Evolutionary conservation across 2,888 invertebrate genomes (phyloP).

Genomic region (Gastracanthus pulcherrimus): DNA sequence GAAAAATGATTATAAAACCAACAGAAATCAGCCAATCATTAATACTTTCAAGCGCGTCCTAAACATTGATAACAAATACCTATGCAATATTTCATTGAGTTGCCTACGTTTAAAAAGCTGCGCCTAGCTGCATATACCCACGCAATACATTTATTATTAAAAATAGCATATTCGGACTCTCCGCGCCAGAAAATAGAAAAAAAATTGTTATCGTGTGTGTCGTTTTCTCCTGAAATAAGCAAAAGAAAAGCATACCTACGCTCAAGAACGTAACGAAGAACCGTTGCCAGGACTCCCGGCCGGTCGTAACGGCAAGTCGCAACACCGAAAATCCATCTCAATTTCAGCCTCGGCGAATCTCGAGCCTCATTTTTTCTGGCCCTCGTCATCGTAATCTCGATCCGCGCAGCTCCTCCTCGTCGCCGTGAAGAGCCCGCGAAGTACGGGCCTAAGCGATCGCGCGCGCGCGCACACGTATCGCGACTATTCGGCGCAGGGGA

Average conservation of each 20-base stretch:
- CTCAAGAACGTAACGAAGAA: too few relatives aligned
- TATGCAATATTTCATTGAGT: too few relatives aligned
- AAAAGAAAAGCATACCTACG: too few relatives aligned
- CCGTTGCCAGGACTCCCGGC: background rate
- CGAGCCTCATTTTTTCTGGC: constrained; percentile 38
- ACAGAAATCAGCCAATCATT: too few relatives aligned
- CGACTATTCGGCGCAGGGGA: constrained; percentile 65
- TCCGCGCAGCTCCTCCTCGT: background rate
- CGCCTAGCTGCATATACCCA: too few relatives aligned
- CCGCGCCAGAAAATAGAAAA: background rate
- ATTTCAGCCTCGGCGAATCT: constrained; percentile 28
- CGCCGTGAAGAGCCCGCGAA: background rate
- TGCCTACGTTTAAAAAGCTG: too few relatives aligned
- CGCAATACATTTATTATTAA: too few relatives aligned
- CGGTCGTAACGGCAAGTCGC: constrained; percentile 1
- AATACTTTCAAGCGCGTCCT: too few relatives aligned
- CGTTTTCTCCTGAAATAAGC: background rate
- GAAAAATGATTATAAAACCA: too few relatives aligned
- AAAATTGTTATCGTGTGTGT: background rate
- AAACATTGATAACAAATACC: too few relatives aligned
- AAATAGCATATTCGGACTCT: background rate
- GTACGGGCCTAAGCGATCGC: constrained; percentile 60
- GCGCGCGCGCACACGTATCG: constrained; percentile 63
- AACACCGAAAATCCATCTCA: constrained; percentile 47
- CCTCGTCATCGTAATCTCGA: too few relatives aligned